phyloP scores from a whole-genome alignment of 1,140 invertebrate genomes.

The Meloidogyne floridensis region DNA sequence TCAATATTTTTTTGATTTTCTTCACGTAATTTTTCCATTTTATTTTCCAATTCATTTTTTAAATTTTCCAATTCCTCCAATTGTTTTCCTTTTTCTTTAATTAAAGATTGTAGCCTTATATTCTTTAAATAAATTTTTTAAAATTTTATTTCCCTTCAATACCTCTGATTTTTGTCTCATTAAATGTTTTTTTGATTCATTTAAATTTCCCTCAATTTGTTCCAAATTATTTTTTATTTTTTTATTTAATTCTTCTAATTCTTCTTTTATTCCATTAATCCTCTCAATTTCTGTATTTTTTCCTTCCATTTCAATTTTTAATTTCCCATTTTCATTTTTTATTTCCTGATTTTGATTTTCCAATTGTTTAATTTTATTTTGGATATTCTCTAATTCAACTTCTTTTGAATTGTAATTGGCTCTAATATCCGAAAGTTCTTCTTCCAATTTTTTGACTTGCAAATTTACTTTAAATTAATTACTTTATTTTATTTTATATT shows the following conservation, averaged over 20 bases:
- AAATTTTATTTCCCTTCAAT: not conserved
- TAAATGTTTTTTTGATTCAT: slow-evolving; percentile 50
- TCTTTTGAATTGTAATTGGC: slow-evolving; percentile 48
- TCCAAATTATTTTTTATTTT: slow-evolving; percentile 51
- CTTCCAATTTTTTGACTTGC: slow-evolving; percentile 61
- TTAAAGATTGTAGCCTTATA: slow-evolving; percentile 58
- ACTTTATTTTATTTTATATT: not conserved
- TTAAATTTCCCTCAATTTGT: slow-evolving; percentile 49
- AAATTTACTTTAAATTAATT: slow-evolving; percentile 49
- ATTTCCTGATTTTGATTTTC: slow-evolving; percentile 57
- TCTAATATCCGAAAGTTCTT: slow-evolving; percentile 56
- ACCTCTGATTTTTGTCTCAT: slow-evolving; percentile 59
- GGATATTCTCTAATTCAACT: slow-evolving; percentile 55
- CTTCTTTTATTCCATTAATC: slow-evolving; percentile 43
- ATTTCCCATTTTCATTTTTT: slow-evolving; percentile 47
- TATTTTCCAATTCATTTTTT: slow-evolving; percentile 57
- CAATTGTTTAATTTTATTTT: slow-evolving; percentile 53
- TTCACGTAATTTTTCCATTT: slow-evolving; percentile 56
- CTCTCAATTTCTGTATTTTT: slow-evolving; percentile 56
- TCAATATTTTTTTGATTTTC: slow-evolving; percentile 62
- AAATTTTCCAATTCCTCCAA: slow-evolving; percentile 61
- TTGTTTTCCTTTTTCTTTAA: slow-evolving; percentile 62
- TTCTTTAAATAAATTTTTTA: slow-evolving; percentile 43
- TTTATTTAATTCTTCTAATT: slow-evolving; percentile 51
- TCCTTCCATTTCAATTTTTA: slow-evolving; percentile 56